Conservation (phyloP, 2,888 invertebrate species). For the Morinoia aosen region DNA sequence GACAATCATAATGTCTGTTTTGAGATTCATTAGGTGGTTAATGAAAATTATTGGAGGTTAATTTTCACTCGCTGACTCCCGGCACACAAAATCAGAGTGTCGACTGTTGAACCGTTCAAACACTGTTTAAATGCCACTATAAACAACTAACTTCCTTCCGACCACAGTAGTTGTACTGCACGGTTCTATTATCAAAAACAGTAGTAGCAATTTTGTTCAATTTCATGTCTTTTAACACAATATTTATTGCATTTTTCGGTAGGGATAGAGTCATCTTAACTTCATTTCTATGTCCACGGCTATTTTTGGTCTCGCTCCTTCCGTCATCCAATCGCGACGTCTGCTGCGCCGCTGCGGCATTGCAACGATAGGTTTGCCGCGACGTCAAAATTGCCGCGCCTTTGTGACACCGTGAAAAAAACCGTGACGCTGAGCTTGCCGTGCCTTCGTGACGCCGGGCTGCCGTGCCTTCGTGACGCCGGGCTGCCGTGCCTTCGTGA, state of each 20-base stretch:
- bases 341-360: no score
- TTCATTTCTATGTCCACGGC: no score
- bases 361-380: background rate
- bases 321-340: no score
- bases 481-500: background rate
- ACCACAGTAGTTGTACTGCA: background rate
- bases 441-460: background rate
- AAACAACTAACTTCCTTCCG: background rate
- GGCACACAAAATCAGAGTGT: background rate
- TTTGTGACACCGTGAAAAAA: background rate
- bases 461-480: background rate
- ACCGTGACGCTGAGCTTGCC: background rate
- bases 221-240: background rate
- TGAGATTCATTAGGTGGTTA: background rate
- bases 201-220: background rate
- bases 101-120: background rate
- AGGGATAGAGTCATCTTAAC: no score
- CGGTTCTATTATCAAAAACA: background rate
- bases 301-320: background rate
- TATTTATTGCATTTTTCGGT: no score
- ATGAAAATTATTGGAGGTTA: background rate
- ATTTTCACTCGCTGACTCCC: background rate
- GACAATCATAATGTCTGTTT: background rate
- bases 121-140: background rate
- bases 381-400: background rate